These are phyloP conservation scores for Acanthiza pusilla DNA, from an alignment of 2,797 vertebrate species.

Conservation along the genomic window DNA sequence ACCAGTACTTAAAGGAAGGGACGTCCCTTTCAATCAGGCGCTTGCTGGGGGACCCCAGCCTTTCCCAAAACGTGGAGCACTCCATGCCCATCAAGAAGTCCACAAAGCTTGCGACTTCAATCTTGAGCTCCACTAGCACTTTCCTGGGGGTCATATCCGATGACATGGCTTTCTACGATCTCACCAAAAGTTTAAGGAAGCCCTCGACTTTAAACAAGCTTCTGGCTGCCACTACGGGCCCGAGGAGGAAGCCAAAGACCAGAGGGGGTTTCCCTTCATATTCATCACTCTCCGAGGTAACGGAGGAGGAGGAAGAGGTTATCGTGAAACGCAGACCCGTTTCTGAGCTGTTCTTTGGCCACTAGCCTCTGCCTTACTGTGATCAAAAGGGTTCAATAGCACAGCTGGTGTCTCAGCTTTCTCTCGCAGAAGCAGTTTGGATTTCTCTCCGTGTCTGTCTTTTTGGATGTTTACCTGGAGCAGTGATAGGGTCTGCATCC, in stretches of 20 bases:
- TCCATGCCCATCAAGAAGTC: slow-evolving; percentile 29
- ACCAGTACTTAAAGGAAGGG: slow-evolving; percentile 82
- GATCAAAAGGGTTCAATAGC: not conserved
- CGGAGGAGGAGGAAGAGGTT: slow-evolving; percentile 60
- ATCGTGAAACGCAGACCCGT: slow-evolving; percentile 49
- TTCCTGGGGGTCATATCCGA: slow-evolving; percentile 79
- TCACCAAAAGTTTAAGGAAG: slow-evolving; percentile 77
- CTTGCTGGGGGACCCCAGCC: slow-evolving; percentile 78
- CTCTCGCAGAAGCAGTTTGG: not conserved
- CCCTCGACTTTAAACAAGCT: slow-evolving; percentile 82
- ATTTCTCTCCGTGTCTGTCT: not conserved
- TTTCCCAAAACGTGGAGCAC: not conserved
- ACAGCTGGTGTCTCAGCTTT: not conserved
- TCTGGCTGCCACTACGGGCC: slow-evolving; percentile 74
- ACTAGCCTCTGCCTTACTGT: not conserved
- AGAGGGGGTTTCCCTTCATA: slow-evolving; percentile 71
- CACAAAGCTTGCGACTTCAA: slow-evolving; percentile 71
- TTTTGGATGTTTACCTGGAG: not conserved
- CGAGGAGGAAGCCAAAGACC: slow-evolving; percentile 79
- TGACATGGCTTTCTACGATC: slow-evolving; percentile 77
- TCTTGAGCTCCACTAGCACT: slow-evolving; percentile 76
- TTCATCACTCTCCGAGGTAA: slow-evolving; percentile 61
- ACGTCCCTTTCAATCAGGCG: slow-evolving; percentile 68
- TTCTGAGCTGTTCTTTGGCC: slow-evolving; percentile 74
- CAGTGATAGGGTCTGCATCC: not conserved